Evolutionary conservation across 2,113 vertebrate species (phyloP).

Genomic region (Forbesichthys agassizii): DNA sequence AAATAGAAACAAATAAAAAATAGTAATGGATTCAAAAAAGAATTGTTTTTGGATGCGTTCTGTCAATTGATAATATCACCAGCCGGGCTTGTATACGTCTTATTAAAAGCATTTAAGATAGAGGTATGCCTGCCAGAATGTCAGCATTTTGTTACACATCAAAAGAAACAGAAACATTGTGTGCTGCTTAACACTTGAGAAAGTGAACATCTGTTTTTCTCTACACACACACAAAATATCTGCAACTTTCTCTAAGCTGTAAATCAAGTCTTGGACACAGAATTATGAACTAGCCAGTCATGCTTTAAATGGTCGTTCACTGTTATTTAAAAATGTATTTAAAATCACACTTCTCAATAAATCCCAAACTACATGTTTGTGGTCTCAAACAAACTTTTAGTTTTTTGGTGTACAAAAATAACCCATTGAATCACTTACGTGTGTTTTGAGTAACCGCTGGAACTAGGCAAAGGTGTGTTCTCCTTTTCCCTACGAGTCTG

Average conservation of each 20-base stretch:
- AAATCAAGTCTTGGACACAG: constrained; percentile 12
- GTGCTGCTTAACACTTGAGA: background rate
- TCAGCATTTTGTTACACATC: background rate
- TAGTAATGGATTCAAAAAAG: background rate
- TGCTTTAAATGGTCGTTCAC: constrained; percentile 1
- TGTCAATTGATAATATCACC: background rate
- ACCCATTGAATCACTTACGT: constrained; percentile 80
- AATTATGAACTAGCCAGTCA: constrained; percentile 18
- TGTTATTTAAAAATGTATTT: constrained; percentile 2
- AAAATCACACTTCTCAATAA: background rate
- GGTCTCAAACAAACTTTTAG: constrained; percentile 10
- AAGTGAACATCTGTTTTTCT: constrained; percentile 9
- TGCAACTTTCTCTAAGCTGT: background rate
- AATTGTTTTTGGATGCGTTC: background rate
- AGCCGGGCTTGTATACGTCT: background rate
- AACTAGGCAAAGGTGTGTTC: constrained; percentile 78
- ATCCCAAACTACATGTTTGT: background rate
- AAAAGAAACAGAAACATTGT: background rate
- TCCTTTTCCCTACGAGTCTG: constrained; percentile 77
- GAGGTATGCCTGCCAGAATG: background rate
- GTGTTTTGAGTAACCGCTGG: constrained; percentile 67
- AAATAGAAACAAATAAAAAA: constrained; percentile 29
- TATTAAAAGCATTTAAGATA: too few species aligned
- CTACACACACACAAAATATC: background rate
- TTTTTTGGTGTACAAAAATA: constrained; percentile 2